phyloP scores from a whole-genome alignment of 2,113 vertebrate genomes.

The Silurus asotus region DNA sequence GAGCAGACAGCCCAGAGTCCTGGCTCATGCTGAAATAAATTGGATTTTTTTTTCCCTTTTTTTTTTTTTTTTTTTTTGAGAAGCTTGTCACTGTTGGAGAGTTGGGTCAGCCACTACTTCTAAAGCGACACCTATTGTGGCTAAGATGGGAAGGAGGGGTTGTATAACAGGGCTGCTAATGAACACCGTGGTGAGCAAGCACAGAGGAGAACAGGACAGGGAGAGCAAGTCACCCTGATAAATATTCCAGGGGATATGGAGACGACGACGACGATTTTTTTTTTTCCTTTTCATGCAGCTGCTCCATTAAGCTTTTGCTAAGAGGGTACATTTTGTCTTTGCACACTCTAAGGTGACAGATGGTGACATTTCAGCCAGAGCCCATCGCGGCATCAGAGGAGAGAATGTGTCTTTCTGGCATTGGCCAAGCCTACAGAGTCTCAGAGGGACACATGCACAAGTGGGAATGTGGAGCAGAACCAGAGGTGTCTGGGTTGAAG shows the following conservation, averaged over 20 bases:
- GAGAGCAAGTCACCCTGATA: constrained; percentile 37
- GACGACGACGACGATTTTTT: constrained; percentile 12
- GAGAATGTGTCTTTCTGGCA: constrained; percentile 34
- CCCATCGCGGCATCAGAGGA: constrained; percentile 39
- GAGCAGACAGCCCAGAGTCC: constrained; percentile 18
- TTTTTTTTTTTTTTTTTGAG: not conserved
- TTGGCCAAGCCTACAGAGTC: constrained; percentile 30
- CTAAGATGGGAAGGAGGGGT: constrained; percentile 39
- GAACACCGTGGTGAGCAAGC: constrained; percentile 20
- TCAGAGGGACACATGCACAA: constrained; percentile 31
- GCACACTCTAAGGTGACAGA: constrained; percentile 52
- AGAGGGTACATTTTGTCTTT: constrained; percentile 45
- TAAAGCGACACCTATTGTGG: constrained; percentile 39
- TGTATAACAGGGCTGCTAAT: constrained; percentile 48
- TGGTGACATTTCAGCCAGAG: constrained; percentile 61
- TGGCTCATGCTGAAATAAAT: constrained; percentile 37
- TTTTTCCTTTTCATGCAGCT: constrained; percentile 44
- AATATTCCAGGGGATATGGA: constrained; percentile 55
- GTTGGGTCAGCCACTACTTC: constrained; percentile 1
- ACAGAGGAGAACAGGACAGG: not conserved
- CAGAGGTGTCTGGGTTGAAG: not conserved
- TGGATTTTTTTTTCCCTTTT: constrained; percentile 17
- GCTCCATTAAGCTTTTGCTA: constrained; percentile 46
- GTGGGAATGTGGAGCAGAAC: constrained; percentile 32
- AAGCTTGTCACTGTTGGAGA: constrained; percentile 34